Percentiles rank a stretch among this genome's conserved stretches.
phyloP scores from a whole-genome alignment of 2,797 vertebrate genomes.

The Anguilla megastoma region DNA sequence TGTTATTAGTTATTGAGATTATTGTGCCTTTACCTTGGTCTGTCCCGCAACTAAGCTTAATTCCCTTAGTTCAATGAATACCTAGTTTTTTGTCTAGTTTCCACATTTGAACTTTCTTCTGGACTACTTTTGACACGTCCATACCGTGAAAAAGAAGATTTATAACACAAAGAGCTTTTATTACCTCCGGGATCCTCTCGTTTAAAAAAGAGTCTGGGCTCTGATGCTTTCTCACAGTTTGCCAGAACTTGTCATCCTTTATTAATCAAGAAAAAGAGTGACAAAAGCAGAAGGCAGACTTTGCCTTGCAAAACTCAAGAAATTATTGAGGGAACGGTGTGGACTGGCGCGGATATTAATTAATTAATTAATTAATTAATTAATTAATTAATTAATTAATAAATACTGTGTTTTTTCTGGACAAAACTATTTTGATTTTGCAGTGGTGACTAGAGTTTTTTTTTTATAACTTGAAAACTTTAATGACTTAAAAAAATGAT shows the following conservation, averaged over 20 bases:
- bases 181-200: not conserved
- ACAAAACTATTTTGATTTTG: not conserved
- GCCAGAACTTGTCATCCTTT: not conserved
- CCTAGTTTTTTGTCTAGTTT: not conserved
- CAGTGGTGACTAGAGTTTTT: not conserved
- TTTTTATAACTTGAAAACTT: not conserved
- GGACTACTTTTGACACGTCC: not conserved
- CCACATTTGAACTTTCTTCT: not conserved
- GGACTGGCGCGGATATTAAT: not conserved
- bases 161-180: not conserved
- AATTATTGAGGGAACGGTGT: not conserved
- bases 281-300: not conserved
- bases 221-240: not conserved
- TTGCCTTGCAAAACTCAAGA: not conserved
- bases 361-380: too few species aligned
- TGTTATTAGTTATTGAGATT: not conserved
- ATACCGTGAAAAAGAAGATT: not conserved
- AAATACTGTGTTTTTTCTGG: not conserved
- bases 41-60: not conserved
- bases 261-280: not conserved
- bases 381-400: not conserved
- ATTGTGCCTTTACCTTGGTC: not conserved
- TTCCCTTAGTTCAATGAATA: not conserved
- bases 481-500: not conserved
- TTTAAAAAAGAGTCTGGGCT: not conserved